Evolutionary conservation across 2,888 invertebrate genomes (phyloP).

Genomic region (Mythimna vitellina): DNA sequence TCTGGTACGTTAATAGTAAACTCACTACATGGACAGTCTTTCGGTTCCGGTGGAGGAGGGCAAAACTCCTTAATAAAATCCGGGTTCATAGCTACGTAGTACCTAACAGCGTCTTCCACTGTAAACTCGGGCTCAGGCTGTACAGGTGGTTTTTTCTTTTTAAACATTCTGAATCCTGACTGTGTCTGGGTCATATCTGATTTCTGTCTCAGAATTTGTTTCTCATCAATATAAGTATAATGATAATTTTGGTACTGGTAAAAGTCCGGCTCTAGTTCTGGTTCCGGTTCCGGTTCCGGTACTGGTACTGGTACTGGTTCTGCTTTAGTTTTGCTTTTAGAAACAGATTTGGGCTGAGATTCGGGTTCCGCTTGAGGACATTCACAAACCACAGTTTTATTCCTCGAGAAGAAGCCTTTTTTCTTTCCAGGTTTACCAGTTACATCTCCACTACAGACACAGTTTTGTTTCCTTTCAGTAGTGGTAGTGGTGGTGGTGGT

Average conservation of each 20-base stretch:
- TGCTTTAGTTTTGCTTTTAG: neutral
- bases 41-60: neutral
- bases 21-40: slow-evolving; percentile 24
- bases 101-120: slow-evolving; percentile 75
- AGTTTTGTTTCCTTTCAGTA: slow-evolving; percentile 16
- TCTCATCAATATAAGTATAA: slow-evolving; percentile 7
- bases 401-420: slow-evolving; percentile 16
- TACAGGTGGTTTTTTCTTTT: slow-evolving; percentile 56
- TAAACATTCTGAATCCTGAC: slow-evolving; percentile 77
- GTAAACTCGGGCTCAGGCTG: slow-evolving; percentile 64
- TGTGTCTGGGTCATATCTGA: slow-evolving; percentile 76
- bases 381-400: slow-evolving; percentile 46
- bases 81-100: slow-evolving; percentile 49
- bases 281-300: neutral
- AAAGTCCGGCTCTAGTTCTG: neutral
- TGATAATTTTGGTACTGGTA: neutral
- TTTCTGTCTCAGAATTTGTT: slow-evolving; percentile 58
- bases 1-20: neutral
- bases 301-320: neutral
- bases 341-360: neutral
- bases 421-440: slow-evolving; percentile 30
- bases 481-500: neutral
- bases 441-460: slow-evolving; percentile 15
- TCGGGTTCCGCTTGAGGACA: slow-evolving; percentile 44
- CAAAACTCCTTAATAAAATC: slow-evolving; percentile 20